Conservation (phyloP, 2,797 vertebrate species). For the Serranus cabrilla region DNA sequence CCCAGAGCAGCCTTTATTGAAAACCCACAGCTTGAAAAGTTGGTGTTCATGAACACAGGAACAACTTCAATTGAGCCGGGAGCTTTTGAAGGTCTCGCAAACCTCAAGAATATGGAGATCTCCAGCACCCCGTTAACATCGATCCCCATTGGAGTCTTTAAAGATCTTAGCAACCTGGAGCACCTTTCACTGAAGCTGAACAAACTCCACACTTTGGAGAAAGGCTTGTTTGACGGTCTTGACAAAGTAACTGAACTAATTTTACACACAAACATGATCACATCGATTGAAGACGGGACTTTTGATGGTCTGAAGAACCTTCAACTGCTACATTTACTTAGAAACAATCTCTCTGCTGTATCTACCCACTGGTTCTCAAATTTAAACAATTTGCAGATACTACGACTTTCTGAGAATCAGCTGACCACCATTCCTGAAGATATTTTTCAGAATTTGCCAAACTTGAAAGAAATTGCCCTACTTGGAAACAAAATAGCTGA, state of each 20-base stretch:
- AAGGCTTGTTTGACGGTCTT: slow-evolving; percentile 84
- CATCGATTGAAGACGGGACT: slow-evolving; percentile 81
- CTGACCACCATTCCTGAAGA: slow-evolving; percentile 80
- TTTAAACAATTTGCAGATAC: slow-evolving; percentile 71
- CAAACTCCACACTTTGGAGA: slow-evolving; percentile 76
- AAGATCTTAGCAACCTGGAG: slow-evolving; percentile 79
- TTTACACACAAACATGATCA: slow-evolving; percentile 83
- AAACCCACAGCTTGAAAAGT: slow-evolving; percentile 77
- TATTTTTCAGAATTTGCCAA: slow-evolving; percentile 76
- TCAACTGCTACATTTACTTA: slow-evolving; percentile 78
- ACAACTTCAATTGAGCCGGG: slow-evolving; percentile 80
- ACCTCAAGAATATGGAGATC: slow-evolving; percentile 80
- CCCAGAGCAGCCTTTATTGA: slow-evolving; percentile 80
- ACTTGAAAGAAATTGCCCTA: slow-evolving; percentile 82
- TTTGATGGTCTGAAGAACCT: slow-evolving; percentile 86
- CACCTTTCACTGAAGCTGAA: slow-evolving; percentile 82
- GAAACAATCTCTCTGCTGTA: slow-evolving; percentile 81
- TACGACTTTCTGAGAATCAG: slow-evolving; percentile 87
- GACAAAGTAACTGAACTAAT: slow-evolving; percentile 69
- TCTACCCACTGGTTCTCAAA: slow-evolving; percentile 78
- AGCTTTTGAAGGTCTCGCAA: slow-evolving; percentile 85
- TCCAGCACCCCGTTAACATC: slow-evolving; percentile 72
- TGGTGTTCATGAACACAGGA: slow-evolving; percentile 82
- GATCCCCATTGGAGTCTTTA: slow-evolving; percentile 82
- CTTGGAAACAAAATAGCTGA: slow-evolving; percentile 76